Conservation (phyloP, 2,888 invertebrate genomes). For the Pinctada fucata region DNA sequence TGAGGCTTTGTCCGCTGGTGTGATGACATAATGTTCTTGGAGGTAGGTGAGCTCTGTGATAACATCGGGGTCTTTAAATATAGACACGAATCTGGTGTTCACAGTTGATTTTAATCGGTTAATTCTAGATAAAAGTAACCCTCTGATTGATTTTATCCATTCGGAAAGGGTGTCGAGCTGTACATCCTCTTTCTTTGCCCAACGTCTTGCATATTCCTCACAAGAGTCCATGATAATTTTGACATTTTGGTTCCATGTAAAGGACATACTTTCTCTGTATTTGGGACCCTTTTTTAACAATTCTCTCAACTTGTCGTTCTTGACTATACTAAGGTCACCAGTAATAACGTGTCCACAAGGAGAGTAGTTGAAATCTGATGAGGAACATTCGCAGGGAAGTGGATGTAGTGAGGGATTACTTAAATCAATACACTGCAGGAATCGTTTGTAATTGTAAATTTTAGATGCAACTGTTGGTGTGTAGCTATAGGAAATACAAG, state of each 20-base stretch:
- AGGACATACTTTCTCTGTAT: neutral
- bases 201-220: neutral
- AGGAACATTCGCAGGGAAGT: neutral
- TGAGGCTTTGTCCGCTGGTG: neutral
- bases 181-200: neutral
- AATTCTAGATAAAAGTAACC: neutral
- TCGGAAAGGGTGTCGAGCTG: neutral
- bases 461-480: neutral
- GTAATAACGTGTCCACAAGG: neutral
- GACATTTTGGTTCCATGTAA: neutral
- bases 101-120: neutral
- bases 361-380: neutral
- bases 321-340: neutral
- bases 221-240: neutral
- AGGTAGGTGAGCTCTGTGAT: neutral
- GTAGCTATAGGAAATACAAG: too few species aligned
- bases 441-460: neutral
- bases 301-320: neutral
- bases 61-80: neutral
- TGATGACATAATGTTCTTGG: neutral
- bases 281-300: neutral
- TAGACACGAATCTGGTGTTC: neutral
- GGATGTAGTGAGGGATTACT: neutral
- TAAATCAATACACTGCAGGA: neutral
- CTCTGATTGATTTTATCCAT: neutral